Evolutionary conservation across 1,140 invertebrate species (phyloP).

Genomic region (Drosophila leontia): DNA sequence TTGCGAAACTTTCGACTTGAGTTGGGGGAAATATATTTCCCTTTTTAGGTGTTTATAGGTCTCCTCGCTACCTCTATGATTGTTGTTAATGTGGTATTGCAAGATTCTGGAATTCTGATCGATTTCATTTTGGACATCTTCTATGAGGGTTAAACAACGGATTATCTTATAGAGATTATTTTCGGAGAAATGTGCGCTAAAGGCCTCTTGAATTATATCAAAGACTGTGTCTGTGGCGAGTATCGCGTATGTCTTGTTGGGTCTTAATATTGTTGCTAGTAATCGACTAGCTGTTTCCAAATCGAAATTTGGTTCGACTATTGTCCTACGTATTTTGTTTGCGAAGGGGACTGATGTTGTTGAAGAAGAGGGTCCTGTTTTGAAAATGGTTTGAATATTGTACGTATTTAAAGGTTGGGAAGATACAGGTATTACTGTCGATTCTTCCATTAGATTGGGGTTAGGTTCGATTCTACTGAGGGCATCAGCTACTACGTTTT

Average conservation of each 20-base stretch:
- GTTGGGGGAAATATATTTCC: neutral
- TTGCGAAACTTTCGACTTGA: neutral
- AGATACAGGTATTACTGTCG: neutral
- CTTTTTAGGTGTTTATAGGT: neutral
- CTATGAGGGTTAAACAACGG: neutral
- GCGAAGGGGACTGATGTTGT: neutral
- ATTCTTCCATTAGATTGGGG: neutral
- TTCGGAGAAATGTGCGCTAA: neutral
- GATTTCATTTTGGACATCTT: neutral
- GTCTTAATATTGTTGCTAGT: too few species aligned
- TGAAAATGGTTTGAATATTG: too few species aligned
- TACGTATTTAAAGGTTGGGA: too few species aligned
- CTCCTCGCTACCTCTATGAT: too few species aligned
- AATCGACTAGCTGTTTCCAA: too few species aligned
- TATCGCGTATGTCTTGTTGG: neutral
- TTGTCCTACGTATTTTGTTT: neutral
- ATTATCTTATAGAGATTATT: neutral
- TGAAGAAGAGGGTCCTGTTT: too few species aligned
- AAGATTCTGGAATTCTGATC: neutral
- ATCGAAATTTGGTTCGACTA: too few species aligned
- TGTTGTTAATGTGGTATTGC: neutral
- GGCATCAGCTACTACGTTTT: too few species aligned
- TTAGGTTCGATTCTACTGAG: too few species aligned
- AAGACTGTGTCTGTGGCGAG: too few species aligned
- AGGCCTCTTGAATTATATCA: neutral